Conservation (phyloP, 1,140 invertebrate genomes). For the Hylaeus anthracinus region DNA sequence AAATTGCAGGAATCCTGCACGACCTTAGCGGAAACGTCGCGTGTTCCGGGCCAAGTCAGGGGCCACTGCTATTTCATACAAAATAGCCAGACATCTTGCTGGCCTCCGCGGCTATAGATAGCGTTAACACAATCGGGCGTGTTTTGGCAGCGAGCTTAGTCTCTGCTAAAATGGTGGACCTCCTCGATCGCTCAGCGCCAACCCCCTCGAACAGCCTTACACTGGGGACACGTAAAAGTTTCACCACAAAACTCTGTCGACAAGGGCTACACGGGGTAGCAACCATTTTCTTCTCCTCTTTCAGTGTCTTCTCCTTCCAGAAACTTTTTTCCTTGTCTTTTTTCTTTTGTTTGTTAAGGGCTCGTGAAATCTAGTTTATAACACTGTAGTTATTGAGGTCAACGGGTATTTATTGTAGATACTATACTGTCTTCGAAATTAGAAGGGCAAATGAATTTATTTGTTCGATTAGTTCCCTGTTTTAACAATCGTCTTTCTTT, state of each 20-base stretch:
- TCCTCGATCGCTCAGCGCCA: neutral
- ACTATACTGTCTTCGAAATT: no score
- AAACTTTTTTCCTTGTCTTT: neutral
- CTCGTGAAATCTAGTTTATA: no score
- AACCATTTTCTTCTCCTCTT: neutral
- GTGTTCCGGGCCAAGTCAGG: constrained; percentile 65
- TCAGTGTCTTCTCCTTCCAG: neutral
- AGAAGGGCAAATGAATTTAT: no score
- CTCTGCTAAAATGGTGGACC: neutral
- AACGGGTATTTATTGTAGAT: no score
- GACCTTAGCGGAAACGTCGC: constrained; percentile 46
- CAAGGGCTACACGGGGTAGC: constrained; percentile 6
- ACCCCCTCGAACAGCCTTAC: constrained; percentile 17
- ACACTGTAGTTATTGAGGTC: no score
- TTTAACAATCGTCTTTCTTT: no score
- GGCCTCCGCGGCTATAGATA: constrained; percentile 24
- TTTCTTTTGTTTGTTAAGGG: no score
- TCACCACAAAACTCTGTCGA: constrained; percentile 36
- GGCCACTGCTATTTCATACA: constrained; percentile 62
- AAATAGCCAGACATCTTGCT: constrained; percentile 52
- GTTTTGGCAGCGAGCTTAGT: constrained; percentile 55
- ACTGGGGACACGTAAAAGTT: constrained; percentile 53
- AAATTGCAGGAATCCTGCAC: constrained; percentile 61
- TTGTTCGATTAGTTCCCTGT: no score
- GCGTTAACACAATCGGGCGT: constrained; percentile 61